These are phyloP conservation scores for Vulpes lagopus DNA, from an alignment of 2,113 vertebrate species.

Conservation along the genomic window DNA sequence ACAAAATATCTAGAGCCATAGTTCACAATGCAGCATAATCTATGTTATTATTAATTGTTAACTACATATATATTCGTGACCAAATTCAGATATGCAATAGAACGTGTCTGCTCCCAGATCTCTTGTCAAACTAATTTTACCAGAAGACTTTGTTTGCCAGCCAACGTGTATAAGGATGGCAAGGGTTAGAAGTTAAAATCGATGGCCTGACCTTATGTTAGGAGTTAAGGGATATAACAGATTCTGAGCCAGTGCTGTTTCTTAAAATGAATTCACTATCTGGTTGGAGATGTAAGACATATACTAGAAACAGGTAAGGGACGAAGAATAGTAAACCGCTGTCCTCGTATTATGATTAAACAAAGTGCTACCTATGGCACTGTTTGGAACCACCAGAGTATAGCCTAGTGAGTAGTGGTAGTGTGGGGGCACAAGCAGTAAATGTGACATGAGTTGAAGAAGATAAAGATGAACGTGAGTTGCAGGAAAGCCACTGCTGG, in stretches of 20 bases:
- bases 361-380: not conserved
- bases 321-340: not conserved
- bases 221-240: not conserved
- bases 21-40: not conserved
- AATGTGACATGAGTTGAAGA: not conserved
- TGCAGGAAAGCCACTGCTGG: not conserved
- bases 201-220: not conserved
- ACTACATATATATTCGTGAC: not conserved
- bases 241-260: not conserved
- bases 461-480: not conserved
- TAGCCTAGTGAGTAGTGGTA: not conserved
- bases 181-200: not conserved
- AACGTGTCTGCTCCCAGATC: not conserved
- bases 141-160: conserved; percentile 17
- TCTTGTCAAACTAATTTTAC: conserved; percentile 2
- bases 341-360: not conserved
- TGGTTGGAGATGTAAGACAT: not conserved
- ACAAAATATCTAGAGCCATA: not conserved
- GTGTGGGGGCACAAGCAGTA: not conserved
- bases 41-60: not conserved
- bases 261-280: not conserved
- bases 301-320: not conserved
- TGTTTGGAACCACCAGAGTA: not conserved
- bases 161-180: not conserved
- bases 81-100: not conserved